Evolutionary conservation across 1,140 invertebrate species (phyloP), one percentile per base, ranked within the genome.

Genomic region (Pseudoatta argentina): DNA sequence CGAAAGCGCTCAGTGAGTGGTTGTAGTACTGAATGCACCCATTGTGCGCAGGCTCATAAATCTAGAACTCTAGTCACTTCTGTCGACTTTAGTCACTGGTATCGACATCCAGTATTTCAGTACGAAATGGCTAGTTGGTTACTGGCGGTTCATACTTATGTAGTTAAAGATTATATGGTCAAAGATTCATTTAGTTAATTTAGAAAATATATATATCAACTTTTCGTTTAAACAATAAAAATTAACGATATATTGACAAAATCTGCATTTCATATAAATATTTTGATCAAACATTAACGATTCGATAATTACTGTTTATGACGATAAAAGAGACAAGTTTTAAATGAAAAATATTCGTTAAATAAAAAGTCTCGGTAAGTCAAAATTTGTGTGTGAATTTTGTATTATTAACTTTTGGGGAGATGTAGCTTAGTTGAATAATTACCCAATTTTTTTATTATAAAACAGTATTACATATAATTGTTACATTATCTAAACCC

Each of bases 361-460:
- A 83, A 51, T 55, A 57, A 3, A 8, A 86, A 75, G 71, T 21
- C n/a, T 75, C 7, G 16, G 27, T 44, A 44, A 66, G 55, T 14
- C 30, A 48, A 10, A 39, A 64, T 64, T 64, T 64, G 12, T 27
- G 5, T 21, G n/a, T 18, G 16, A 5, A 44, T 44, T 44, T 44
- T 55, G 16, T 55, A 55, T 55, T 55, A 55, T 16, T 16, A 18
- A 44, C 8, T 44, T 44, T 44, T 44, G 51, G 6, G 16, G 5
- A 18, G 6, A 18, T 5, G 16, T 53, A 39, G 6, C 16, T 53
- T 53, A 53, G 4, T 53, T 8, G 8, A 44, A 44, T 44, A 44
- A 44, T 44, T 44, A 44, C 1, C 39, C 8, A 44, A 44, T 44
- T 24, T 44, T 10, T 44, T 44, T 44, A 7, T 55, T 55, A 7